Evolutionary conservation across 2,888 invertebrate genomes (phyloP).

Genomic region (Nomada ferruginata): DNA sequence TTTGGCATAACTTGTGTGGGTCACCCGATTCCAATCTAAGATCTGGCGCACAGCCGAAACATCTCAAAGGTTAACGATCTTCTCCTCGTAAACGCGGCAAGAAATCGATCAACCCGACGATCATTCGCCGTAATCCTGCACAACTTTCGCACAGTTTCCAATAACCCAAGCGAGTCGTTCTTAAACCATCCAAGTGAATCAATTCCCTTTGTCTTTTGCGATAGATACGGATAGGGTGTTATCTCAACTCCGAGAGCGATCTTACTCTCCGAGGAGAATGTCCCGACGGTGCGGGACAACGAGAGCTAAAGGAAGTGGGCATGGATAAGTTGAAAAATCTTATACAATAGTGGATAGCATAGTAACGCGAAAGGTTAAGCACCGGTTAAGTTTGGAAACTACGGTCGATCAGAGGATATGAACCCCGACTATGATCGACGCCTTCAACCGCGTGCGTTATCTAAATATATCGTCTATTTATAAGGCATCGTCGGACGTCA

Average conservation of each 20-base stretch:
- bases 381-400: constrained; percentile 23
- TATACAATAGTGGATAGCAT: constrained; percentile 1
- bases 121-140: background rate
- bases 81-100: constrained; percentile 6
- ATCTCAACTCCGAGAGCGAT: background rate
- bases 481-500: constrained; percentile 64
- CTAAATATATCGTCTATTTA: constrained; percentile 70
- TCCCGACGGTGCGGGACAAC: background rate
- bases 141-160: background rate
- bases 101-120: constrained; percentile 61
- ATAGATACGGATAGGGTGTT: background rate
- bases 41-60: constrained; percentile 81
- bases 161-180: too few species aligned
- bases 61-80: constrained; percentile 83
- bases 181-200: too few species aligned
- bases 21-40: constrained; percentile 81
- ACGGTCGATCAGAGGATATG: constrained; percentile 52
- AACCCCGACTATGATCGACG: constrained; percentile 61
- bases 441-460: constrained; percentile 56
- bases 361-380: constrained; percentile 39
- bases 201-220: background rate
- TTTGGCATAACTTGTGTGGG: constrained; percentile 73
- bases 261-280: background rate
- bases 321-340: background rate
- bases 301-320: background rate